These are phyloP conservation scores for Zaprionus tsacasi DNA, from an alignment of 1,140 invertebrate genomes.

Conservation along the genomic window DNA sequence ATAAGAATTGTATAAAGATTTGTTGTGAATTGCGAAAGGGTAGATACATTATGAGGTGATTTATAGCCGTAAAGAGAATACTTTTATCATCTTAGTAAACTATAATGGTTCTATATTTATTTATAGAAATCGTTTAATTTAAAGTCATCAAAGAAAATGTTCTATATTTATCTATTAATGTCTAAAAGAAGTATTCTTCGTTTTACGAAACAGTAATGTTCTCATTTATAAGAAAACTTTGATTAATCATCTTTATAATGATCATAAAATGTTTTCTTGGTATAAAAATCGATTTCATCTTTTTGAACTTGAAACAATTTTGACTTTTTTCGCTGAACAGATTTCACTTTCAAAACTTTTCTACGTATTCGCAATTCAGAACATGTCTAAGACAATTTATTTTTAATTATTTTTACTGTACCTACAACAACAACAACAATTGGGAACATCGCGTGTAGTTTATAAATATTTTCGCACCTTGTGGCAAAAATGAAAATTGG, in stretches of 20 bases:
- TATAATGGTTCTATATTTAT: not conserved
- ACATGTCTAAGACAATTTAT: conserved; percentile 31
- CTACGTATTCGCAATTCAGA: conserved; percentile 21
- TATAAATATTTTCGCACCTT: conserved; percentile 65
- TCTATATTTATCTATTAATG: too few relatives aligned
- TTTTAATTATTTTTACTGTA: conserved; percentile 42
- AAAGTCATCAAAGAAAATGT: too few relatives aligned
- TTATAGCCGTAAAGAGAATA: too few relatives aligned
- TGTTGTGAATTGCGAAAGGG: conserved; percentile 9
- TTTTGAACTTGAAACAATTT: not conserved
- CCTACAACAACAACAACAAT: conserved; percentile 46
- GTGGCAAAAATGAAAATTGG: conserved; percentile 47
- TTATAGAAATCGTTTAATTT: not conserved
- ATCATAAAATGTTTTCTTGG: not conserved
- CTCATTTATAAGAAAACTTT: not conserved
- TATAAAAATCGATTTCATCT: not conserved
- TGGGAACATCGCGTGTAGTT: conserved; percentile 11
- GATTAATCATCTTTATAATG: not conserved
- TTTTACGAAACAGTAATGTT: not conserved
- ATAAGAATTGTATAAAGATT: not conserved
- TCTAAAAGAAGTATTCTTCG: too few relatives aligned
- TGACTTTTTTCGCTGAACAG: not conserved
- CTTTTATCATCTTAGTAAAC: too few relatives aligned
- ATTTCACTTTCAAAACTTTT: conserved; percentile 11
- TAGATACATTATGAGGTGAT: not conserved